A percentile compares a stretch with the other conserved stretches of the same genome.
These are phyloP conservation scores for Trogon surrucura DNA, from an alignment of 2,113 vertebrate species.

Conservation along the genomic window DNA sequence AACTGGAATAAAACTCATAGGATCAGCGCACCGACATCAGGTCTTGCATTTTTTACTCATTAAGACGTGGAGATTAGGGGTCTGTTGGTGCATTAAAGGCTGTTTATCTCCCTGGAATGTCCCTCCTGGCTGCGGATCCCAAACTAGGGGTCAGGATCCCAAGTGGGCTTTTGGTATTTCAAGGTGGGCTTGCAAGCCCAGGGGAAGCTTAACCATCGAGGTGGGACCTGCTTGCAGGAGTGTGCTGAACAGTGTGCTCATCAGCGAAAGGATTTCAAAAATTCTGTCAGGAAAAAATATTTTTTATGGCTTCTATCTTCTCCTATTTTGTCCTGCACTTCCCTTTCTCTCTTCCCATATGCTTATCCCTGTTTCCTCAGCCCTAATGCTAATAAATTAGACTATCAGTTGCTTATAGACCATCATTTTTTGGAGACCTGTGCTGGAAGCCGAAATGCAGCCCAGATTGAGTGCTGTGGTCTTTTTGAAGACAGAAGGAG, in stretches of 20 bases:
- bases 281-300: rapidly evolving
- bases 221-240: not conserved
- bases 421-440: not conserved
- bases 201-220: not conserved
- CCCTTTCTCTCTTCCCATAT: not conserved
- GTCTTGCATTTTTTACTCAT: not conserved
- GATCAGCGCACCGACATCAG: rapidly evolving
- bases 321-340: not conserved
- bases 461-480: not conserved
- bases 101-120: not conserved
- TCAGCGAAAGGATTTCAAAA: not conserved
- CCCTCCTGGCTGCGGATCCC: not conserved
- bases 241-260: too few relatives aligned
- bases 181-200: not conserved
- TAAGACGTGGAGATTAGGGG: not conserved
- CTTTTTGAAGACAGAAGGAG: not conserved
- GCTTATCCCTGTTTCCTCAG: not conserved
- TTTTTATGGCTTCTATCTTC: not conserved
- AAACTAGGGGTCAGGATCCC: not conserved
- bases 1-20: not conserved
- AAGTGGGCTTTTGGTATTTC: not conserved
- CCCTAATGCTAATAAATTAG: not conserved
- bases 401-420: not conserved
- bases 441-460: not conserved
- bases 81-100: not conserved